These are phyloP conservation scores for Arrhamphus sclerolepis DNA, from an alignment of 2,797 vertebrate genomes.

Conservation along the genomic window DNA sequence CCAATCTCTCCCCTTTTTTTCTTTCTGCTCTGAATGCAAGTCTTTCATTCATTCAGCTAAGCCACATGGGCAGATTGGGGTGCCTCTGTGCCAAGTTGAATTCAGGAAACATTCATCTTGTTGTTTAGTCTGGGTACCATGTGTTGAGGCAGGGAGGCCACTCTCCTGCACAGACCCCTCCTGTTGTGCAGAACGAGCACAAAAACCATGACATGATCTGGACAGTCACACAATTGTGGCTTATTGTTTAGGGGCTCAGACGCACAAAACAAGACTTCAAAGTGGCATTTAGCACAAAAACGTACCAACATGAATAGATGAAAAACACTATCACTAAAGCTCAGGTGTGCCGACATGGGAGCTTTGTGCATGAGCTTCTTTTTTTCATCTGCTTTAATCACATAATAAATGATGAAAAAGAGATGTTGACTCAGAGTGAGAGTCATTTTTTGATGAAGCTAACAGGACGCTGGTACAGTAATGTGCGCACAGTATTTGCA, in stretches of 20 bases:
- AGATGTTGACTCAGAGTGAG: conserved; percentile 49
- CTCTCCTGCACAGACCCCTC: conserved; percentile 37
- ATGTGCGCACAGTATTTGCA: conserved; percentile 20
- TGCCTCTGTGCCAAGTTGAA: conserved; percentile 53
- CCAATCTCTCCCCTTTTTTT: conserved; percentile 7
- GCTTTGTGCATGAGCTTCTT: conserved; percentile 49
- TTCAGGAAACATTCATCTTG: conserved; percentile 74
- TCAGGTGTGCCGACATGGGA: conserved; percentile 41
- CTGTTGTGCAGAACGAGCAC: conserved; percentile 30
- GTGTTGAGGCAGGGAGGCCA: conserved; percentile 50
- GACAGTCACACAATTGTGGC: conserved; percentile 16
- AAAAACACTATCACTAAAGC: conserved; percentile 29
- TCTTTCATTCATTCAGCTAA: conserved; percentile 35
- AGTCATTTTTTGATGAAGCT: conserved; percentile 33
- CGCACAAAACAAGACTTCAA: conserved; percentile 46
- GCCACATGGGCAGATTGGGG: conserved; percentile 43
- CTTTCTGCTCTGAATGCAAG: conserved; percentile 29
- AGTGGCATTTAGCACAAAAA: conserved; percentile 28
- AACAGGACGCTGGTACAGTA: conserved; percentile 34
- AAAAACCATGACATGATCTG: conserved; percentile 27
- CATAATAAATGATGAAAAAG: conserved; percentile 28
- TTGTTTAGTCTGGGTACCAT: conserved; percentile 79
- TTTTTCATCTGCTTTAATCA: conserved; percentile 39
- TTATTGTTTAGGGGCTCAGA: conserved; percentile 31
- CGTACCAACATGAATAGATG: conserved; percentile 27